These are phyloP conservation scores for Catharus ustulatus DNA, from an alignment of 2,797 vertebrate genomes.

Conservation along the genomic window DNA sequence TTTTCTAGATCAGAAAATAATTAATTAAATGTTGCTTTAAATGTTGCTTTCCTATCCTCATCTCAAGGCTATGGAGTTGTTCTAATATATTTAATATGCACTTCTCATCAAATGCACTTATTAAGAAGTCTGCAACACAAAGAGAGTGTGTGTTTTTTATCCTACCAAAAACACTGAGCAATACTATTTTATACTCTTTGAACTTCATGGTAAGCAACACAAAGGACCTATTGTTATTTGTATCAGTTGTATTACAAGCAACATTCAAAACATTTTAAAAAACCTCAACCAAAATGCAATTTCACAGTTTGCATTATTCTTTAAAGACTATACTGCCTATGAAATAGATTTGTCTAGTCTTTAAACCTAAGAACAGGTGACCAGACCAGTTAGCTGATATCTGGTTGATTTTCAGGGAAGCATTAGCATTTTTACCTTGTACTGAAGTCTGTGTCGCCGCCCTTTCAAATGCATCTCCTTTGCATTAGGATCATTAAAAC, in stretches of 20 bases:
- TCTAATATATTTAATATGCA: not conserved
- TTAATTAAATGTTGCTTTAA: not conserved
- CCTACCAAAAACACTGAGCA: not conserved
- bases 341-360: not conserved
- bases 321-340: not conserved
- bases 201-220: not conserved
- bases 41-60: not conserved
- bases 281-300: not conserved
- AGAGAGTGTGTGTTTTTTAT: not conserved
- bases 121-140: not conserved
- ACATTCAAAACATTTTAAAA: not conserved
- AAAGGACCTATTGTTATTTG: not conserved
- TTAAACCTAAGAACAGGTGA: not conserved
- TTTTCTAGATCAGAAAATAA: slow-evolving; percentile 84
- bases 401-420: not conserved
- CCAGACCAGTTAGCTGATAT: not conserved
- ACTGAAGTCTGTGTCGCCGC: slow-evolving; percentile 92
- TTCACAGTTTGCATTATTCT: not conserved
- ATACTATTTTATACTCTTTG: not conserved
- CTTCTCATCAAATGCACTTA: not conserved
- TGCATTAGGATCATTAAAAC: slow-evolving; percentile 97
- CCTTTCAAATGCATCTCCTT: slow-evolving; percentile 99
- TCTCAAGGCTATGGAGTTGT: not conserved
- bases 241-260: not conserved
- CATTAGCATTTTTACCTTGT: slow-evolving; percentile 80